These are phyloP conservation scores for Conops quadrifasciatus DNA, from an alignment of 2,888 invertebrate genomes.

Conservation along the genomic window DNA sequence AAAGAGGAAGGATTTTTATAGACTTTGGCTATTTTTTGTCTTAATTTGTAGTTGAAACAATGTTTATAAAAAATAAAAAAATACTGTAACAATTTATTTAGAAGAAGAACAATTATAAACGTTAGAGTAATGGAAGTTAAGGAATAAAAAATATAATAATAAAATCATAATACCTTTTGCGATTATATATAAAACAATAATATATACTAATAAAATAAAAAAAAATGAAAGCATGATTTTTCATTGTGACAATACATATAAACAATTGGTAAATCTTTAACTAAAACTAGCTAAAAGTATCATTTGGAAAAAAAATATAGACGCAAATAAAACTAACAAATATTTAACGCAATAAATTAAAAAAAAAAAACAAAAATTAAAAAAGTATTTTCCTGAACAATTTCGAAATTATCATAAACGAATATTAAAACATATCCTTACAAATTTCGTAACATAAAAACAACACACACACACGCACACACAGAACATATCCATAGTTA, in stretches of 20 bases:
- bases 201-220: constrained; percentile 16
- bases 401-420: constrained; percentile 26
- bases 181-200: too few species aligned
- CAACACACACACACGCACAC: too few species aligned
- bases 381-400: background rate
- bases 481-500: background rate
- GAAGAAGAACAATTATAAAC: too few species aligned
- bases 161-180: too few species aligned
- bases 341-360: background rate
- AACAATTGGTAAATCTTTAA: background rate
- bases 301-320: background rate
- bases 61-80: too few species aligned
- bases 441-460: background rate
- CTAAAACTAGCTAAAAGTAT: background rate
- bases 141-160: too few species aligned
- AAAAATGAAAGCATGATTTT: background rate
- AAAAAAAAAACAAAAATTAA: background rate
- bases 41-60: too few species aligned
- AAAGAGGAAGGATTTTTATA: too few species aligned
- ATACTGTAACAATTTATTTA: too few species aligned
- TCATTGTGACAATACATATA: too few species aligned
- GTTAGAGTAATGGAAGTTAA: too few species aligned
- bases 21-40: too few species aligned
- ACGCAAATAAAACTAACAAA: background rate
- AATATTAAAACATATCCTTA: constrained; percentile 32